A percentile compares a stretch with the other conserved stretches of the same genome.
Evolutionary conservation across 2,113 vertebrate species (phyloP).

Genomic region (Anser cygnoides): DNA sequence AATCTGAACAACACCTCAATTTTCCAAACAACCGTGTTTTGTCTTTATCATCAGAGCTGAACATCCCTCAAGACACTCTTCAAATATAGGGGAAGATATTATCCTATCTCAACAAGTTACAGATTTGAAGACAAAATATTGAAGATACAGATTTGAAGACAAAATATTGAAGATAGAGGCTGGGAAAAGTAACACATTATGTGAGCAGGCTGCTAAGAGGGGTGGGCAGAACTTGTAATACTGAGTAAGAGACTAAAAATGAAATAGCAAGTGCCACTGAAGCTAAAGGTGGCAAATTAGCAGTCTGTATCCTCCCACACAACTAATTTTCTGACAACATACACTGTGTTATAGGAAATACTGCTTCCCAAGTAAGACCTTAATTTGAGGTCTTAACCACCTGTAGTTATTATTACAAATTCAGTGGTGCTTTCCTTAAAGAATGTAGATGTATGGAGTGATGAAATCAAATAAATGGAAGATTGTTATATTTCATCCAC

Average conservation of each 20-base stretch:
- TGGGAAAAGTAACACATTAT: constrained; percentile 15
- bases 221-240: constrained; percentile 12
- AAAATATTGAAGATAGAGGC: neutral
- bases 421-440: neutral
- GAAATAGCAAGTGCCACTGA: neutral
- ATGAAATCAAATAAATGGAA: neutral
- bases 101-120: neutral
- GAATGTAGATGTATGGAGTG: neutral
- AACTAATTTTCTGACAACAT: neutral
- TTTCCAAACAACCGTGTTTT: neutral
- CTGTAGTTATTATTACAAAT: neutral
- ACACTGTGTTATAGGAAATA: neutral
- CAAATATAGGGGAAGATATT: neutral
- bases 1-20: neutral
- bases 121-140: neutral
- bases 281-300: constrained; percentile 4
- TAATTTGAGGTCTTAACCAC: neutral
- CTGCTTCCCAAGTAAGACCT: neutral
- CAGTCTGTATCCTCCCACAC: neutral
- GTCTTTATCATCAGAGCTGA: neutral
- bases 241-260: neutral
- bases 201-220: neutral
- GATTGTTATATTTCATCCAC: neutral
- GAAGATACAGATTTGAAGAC: neutral
- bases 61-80: neutral